These are phyloP conservation scores for Ammospiza caudacuta DNA, from an alignment of 2,113 vertebrate species.

Conservation along the genomic window DNA sequence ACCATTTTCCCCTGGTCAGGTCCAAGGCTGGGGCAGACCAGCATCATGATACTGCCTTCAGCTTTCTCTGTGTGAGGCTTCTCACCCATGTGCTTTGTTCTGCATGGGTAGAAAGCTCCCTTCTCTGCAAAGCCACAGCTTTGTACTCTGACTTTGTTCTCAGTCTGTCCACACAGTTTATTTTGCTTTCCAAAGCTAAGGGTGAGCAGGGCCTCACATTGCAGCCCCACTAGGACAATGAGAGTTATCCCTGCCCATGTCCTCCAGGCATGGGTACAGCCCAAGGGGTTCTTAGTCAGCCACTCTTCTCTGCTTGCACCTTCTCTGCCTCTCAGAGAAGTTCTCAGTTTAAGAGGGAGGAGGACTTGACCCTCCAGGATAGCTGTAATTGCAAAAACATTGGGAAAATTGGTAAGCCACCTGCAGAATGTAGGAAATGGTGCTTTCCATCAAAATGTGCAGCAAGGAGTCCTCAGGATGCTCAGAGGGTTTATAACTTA, in stretches of 20 bases:
- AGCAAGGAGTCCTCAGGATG: background rate
- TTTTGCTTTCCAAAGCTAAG: background rate
- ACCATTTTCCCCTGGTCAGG: background rate
- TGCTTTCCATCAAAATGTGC: background rate
- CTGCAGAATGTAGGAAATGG: background rate
- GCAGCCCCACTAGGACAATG: background rate
- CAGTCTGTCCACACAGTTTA: background rate
- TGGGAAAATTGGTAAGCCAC: background rate
- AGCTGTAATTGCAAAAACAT: background rate
- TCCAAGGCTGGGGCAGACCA: background rate
- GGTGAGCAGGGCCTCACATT: background rate
- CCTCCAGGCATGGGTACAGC: background rate
- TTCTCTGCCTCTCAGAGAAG: background rate
- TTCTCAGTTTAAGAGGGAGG: background rate
- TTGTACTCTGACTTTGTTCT: background rate
- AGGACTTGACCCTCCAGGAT: background rate
- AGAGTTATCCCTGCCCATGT: background rate
- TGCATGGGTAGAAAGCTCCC: background rate
- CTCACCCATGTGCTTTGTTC: background rate
- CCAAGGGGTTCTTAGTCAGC: background rate
- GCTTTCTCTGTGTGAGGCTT: background rate
- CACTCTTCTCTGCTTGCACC: background rate
- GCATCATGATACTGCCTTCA: background rate
- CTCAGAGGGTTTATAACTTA: background rate
- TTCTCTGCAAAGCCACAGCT: background rate